Evolutionary conservation across 2,888 invertebrate genomes (phyloP).

Genomic region (Spicauda simplicius): DNA sequence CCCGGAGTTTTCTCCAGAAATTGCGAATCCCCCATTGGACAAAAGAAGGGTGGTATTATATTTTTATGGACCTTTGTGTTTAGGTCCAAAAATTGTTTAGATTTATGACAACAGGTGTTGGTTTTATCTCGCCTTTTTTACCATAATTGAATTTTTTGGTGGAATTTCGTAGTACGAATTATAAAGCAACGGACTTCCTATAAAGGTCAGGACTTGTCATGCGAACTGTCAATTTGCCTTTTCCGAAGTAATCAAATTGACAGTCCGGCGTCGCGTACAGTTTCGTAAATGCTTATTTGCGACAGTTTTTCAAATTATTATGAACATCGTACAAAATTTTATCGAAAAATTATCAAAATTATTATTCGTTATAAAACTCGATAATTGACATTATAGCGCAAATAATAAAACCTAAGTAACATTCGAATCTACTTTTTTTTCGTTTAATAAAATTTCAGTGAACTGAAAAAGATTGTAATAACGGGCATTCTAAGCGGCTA

Average conservation of each 20-base stretch:
- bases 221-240: neutral
- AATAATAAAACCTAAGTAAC: no score
- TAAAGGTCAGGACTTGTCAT: neutral
- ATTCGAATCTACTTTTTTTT: no score
- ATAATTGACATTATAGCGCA: no score
- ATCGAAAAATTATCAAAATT: no score
- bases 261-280: neutral
- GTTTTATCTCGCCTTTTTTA: neutral
- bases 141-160: neutral
- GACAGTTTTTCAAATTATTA: no score
- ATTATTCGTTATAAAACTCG: no score
- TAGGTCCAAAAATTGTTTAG: slow-evolving; percentile 55
- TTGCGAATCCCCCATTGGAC: slow-evolving; percentile 52
- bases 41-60: slow-evolving; percentile 55
- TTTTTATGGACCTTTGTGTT: slow-evolving; percentile 59
- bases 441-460: no score
- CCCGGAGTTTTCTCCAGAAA: slow-evolving; percentile 49
- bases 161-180: neutral
- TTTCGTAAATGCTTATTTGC: neutral
- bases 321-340: no score
- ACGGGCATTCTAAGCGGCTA: no score
- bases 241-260: neutral
- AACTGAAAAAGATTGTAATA: no score
- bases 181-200: neutral
- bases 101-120: slow-evolving; percentile 54